Conservation (phyloP, 2,797 vertebrate species). For the Thunnus albacares region DNA sequence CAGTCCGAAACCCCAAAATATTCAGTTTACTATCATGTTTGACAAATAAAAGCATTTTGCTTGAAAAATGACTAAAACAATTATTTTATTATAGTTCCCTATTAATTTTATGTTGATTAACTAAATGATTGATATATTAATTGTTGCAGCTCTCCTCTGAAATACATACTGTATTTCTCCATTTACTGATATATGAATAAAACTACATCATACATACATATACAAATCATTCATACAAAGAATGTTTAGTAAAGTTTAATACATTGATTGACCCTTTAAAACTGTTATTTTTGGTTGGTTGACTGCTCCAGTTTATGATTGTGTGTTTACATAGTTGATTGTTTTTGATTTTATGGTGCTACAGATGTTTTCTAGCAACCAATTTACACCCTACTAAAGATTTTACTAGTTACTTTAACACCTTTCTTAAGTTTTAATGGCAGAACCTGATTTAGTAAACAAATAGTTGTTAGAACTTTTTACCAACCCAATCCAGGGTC, state of each 20-base stretch:
- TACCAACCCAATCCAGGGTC: neutral
- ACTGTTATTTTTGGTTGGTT: no score
- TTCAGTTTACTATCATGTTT: no score
- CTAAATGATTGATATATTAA: no score
- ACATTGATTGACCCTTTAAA: no score
- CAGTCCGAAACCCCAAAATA: no score
- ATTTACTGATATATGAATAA: neutral
- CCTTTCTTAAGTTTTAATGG: neutral
- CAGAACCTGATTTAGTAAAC: neutral
- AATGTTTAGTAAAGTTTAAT: no score
- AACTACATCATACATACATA: neutral
- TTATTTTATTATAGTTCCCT: no score
- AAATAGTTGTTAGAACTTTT: neutral
- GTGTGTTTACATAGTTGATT: neutral
- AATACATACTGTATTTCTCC: neutral
- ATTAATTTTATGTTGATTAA: no score
- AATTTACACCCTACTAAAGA: neutral
- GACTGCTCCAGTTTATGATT: neutral
- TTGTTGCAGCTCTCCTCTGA: neutral
- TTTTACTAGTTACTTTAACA: neutral
- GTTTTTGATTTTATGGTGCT: no score
- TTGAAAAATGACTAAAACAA: no score
- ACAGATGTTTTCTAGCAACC: no score
- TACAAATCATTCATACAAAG: neutral
- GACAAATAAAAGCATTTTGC: no score